phyloP scores from a whole-genome alignment of 2,888 invertebrate species.

The Proisotoma minuta region DNA sequence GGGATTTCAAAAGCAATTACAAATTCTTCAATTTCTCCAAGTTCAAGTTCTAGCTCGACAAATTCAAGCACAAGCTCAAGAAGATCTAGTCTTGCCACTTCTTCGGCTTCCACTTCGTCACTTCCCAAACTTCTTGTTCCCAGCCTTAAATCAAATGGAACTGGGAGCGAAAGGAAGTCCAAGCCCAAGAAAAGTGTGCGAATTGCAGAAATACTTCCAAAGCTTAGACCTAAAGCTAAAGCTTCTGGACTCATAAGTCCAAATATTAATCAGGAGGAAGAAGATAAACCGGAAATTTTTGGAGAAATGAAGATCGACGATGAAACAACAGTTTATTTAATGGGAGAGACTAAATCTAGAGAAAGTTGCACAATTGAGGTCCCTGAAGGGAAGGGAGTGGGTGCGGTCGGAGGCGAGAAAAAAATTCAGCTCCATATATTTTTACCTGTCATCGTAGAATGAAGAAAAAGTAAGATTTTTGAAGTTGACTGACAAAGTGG shows the following conservation, averaged over 20 bases:
- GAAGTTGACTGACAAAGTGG: not conserved
- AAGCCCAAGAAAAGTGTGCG: constrained; percentile 29
- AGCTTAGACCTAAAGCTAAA: not conserved
- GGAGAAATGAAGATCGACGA: constrained; percentile 35
- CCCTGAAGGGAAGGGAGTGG: constrained; percentile 17
- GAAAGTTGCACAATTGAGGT: constrained; percentile 37
- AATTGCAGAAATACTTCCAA: constrained; percentile 25
- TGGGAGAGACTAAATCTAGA: constrained; percentile 39
- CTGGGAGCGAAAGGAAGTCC: too few relatives aligned
- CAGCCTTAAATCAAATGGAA: too few relatives aligned
- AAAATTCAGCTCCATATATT: constrained; percentile 45
- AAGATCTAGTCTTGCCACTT: constrained; percentile 6
- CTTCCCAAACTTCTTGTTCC: constrained; percentile 18
- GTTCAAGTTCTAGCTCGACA: constrained; percentile 9
- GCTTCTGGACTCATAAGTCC: constrained; percentile 1
- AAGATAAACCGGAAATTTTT: constrained; percentile 18
- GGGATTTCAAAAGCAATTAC: too few relatives aligned
- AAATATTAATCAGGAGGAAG: constrained; percentile 12
- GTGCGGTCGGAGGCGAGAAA: constrained; percentile 9
- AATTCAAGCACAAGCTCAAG: not conserved
- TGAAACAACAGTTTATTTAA: constrained; percentile 36
- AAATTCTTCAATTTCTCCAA: constrained; percentile 14
- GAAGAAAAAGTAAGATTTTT: too few relatives aligned
- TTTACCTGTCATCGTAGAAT: constrained; percentile 39
- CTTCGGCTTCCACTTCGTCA: not conserved